Evolutionary conservation across 2,797 vertebrate species (phyloP), one percentile per base, ranked within the genome.

Genomic region (Benthosema pterotum): DNA sequence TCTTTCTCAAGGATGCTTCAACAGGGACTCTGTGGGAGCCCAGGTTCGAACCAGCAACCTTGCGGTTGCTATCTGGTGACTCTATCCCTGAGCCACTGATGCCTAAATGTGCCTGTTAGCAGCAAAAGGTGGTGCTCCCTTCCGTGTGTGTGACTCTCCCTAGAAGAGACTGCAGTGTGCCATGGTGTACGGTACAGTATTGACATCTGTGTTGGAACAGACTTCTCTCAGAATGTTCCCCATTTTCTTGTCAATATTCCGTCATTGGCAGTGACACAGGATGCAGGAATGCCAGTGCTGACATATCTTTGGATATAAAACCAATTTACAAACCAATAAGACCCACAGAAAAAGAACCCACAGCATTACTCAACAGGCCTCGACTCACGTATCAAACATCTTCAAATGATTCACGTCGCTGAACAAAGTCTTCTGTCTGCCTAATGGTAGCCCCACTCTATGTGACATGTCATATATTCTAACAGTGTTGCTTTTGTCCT

Each of bases 341-440:
- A 38, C 32, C 32, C 8, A 71, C 42, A 38, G 55, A 42, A 65
- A 69, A 8, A 74, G 63, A 81, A 69, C 75, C 74, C 75, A 65
- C 57, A 3, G 4, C n/a, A 51, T 78, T 83, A 67, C 71, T 52
- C 73, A 81, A 78, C 55, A 73, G 71, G 51, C 28, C 47, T 53
- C 65, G 63, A 83, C 60, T 72, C 60, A 73, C 32, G 7, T 63
- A 65, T 63, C 28, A 73, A 74, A 74, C 82, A 80, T 79, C 71
- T 85, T 88, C 66, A 61, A 83, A 46, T 65, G 50, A 79, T 81
- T 85, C 73, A 63, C 38, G 57, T 54, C 8, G 4, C 43, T 54
- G 52, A 83, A 81, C 77, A 84, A 84, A 75, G 77, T 48, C 74
- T 63, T 47, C 79, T 80, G 48, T 80, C 77, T 74, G 49, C 22